Base-by-base conservation (phyloP, 2,113 vertebrate species). In the Toxotes chatareus region DNA sequence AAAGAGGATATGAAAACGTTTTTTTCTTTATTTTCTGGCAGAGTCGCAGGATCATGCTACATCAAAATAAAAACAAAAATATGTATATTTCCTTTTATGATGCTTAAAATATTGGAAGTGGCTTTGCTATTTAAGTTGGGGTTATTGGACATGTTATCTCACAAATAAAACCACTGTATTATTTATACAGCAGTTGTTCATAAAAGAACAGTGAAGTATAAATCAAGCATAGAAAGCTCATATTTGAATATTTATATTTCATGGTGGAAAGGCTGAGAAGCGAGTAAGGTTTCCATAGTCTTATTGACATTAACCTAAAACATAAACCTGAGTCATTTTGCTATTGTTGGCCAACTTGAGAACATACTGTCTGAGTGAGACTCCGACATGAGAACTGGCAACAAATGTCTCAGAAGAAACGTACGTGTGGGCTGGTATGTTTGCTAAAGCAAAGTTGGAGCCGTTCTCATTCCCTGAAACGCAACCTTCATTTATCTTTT, bases 401-500 rank as follows among this genome's bases (percentile, higher is more conserved):
- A 75, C 77, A 80, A 68, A 84, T 27, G 10, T 79, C 83, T 90
- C 17, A 85, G 84, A 91, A 75, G 84, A 86, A 87, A 83, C 66
- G 7, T 23, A 49, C 2, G 61, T 80, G 60, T 62, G 70, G 83
- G 72, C 57, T 55, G 89, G 79, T 49, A 60, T 92, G 88, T 91
- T 93, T 93, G 86, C 85, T 7, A 76, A 91, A 87, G 76, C 77
- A 86, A 86, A 80, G 87, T 75, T 32, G 67, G 79, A 86, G 60
- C 68, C 80, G 79, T 72, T 55, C 75, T 82, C 69, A 73, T 83
- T 89, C 89, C 62, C 73, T 44, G 79, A 81, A 87, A 87, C 89
- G 74, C 83, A 87, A 80, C 91, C 89, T 89, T 85, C 89, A 89
- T 93, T 91, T 94, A 94, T 93, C 92, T 93, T 85, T 85, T 62